Evolutionary conservation across 2,113 vertebrate species (phyloP).

Genomic region (Hippolais icterina): DNA sequence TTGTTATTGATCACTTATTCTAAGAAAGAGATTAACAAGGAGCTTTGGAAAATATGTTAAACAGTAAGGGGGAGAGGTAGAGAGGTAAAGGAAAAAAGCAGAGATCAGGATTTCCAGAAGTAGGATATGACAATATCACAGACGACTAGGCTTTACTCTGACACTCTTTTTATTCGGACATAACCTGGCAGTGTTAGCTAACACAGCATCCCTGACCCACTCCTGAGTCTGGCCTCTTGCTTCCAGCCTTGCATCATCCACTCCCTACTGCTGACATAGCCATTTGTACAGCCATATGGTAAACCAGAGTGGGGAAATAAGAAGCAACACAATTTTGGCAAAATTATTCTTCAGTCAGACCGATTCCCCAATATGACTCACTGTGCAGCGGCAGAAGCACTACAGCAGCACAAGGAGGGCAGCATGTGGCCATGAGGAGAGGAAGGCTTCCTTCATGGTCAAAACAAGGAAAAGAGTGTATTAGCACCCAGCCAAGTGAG

Average conservation of each 20-base stretch:
- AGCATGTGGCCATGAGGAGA: background rate
- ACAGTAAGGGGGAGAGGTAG: background rate
- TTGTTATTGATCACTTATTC: background rate
- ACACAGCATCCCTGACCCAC: background rate
- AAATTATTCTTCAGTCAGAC: background rate
- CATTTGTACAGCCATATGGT: constrained; percentile 62
- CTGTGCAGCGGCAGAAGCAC: background rate
- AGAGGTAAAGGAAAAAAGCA: background rate
- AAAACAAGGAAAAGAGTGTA: background rate
- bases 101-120: background rate
- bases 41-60: background rate
- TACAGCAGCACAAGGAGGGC: background rate
- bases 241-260: constrained; percentile 43
- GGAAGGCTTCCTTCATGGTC: background rate
- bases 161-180: background rate
- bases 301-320: constrained; percentile 31
- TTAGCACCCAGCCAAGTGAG: background rate
- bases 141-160: background rate
- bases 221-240: background rate
- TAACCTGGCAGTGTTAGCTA: background rate
- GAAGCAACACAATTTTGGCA: constrained; percentile 5
- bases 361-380: background rate
- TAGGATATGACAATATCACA: background rate
- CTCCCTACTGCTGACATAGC: constrained; percentile 48
- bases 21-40: background rate